phyloP scores from a whole-genome alignment of 2,888 invertebrate genomes.

The Leptopilina myrica region DNA sequence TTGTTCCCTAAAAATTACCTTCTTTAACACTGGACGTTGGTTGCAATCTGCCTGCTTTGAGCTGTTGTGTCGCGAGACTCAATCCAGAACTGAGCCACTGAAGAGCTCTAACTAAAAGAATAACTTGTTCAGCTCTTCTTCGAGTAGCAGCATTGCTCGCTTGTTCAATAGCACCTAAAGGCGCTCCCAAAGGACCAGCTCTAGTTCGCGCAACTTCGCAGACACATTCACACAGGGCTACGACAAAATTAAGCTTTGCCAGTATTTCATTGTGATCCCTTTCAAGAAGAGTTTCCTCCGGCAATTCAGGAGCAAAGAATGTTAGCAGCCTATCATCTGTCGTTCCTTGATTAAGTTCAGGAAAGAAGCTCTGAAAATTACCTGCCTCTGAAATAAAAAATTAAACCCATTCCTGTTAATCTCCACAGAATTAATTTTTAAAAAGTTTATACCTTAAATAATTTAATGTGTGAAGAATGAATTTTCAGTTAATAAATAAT shows the following conservation, averaged over 20 bases:
- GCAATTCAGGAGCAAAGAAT: slow-evolving; percentile 94
- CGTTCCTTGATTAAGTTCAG: slow-evolving; percentile 71
- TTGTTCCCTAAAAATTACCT: slow-evolving; percentile 79
- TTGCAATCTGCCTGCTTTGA: slow-evolving; percentile 89
- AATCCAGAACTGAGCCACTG: slow-evolving; percentile 97
- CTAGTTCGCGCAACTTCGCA: slow-evolving; percentile 91
- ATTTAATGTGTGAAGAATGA: too few relatives aligned
- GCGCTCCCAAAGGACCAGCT: slow-evolving; percentile 86
- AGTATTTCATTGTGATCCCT: slow-evolving; percentile 97
- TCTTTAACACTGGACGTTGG: slow-evolving; percentile 94
- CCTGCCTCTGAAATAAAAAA: slow-evolving; percentile 75
- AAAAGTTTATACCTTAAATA: neutral
- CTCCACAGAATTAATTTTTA: too few relatives aligned
- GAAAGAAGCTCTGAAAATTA: slow-evolving; percentile 78
- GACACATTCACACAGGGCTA: slow-evolving; percentile 96
- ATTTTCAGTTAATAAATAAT: too few relatives aligned
- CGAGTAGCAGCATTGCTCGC: slow-evolving; percentile 75
- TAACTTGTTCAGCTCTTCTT: slow-evolving; percentile 87
- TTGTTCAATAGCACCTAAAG: slow-evolving; percentile 71
- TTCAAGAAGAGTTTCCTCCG: slow-evolving; percentile 97
- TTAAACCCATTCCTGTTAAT: neutral
- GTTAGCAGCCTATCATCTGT: slow-evolving; percentile 79
- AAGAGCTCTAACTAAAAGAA: slow-evolving; percentile 92
- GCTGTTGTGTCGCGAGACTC: slow-evolving; percentile 90
- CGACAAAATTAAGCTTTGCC: slow-evolving; percentile 97